Evolutionary conservation across 1,140 invertebrate genomes (phyloP).

Genomic region (Drosophila micromelanica): DNA sequence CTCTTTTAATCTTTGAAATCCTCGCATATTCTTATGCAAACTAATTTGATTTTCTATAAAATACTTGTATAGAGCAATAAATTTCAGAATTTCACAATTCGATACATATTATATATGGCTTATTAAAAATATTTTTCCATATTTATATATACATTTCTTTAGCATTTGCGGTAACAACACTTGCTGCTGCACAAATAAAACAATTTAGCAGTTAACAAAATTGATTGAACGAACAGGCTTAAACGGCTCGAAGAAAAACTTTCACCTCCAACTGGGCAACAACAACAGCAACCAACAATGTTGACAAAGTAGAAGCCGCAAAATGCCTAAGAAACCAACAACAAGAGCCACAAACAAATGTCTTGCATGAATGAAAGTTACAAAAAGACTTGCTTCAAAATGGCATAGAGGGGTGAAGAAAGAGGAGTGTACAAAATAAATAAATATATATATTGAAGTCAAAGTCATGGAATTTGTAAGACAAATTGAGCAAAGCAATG

Average conservation of each 20-base stretch:
- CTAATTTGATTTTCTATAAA: neutral
- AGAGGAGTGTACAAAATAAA: neutral
- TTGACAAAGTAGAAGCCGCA: constrained; percentile 66
- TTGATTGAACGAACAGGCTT: constrained; percentile 75
- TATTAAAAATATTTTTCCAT: neutral
- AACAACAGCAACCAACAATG: constrained; percentile 28
- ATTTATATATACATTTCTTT: neutral
- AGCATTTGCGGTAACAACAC: neutral
- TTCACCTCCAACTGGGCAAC: constrained; percentile 64
- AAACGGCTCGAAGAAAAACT: constrained; percentile 65
- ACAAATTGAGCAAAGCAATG: constrained; percentile 41
- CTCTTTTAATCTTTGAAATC: no score
- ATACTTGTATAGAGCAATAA: neutral
- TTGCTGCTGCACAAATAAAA: constrained; percentile 33
- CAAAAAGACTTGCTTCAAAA: constrained; percentile 54
- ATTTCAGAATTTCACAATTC: no score
- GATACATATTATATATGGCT: no score
- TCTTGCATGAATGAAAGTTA: constrained; percentile 70
- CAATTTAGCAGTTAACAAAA: constrained; percentile 57
- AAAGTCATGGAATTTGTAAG: constrained; percentile 45
- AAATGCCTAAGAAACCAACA: constrained; percentile 49
- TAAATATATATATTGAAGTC: constrained; percentile 13
- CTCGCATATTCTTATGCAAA: no score
- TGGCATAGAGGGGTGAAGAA: constrained; percentile 1
- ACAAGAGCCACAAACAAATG: constrained; percentile 41